Percentiles rank a stretch among this genome's conserved stretches.
These are phyloP conservation scores for Ceramica pisi DNA, from an alignment of 2,888 invertebrate genomes.

Conservation along the genomic window DNA sequence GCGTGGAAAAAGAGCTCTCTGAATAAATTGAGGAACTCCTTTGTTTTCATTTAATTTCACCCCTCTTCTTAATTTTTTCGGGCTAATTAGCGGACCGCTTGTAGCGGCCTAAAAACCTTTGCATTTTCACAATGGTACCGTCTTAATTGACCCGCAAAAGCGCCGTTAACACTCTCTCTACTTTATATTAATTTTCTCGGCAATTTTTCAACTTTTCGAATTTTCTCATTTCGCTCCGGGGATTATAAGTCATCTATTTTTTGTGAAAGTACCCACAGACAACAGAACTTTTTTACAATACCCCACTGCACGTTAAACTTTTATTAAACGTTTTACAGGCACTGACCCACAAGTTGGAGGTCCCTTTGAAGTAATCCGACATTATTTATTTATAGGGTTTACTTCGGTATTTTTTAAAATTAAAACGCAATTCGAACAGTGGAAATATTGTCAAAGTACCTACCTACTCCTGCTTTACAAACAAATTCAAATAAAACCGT, in stretches of 20 bases:
- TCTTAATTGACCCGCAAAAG: constrained; percentile 59
- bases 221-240: constrained; percentile 57
- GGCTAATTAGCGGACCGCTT: constrained; percentile 57
- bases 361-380: constrained; percentile 37
- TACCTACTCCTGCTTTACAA: neutral
- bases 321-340: constrained; percentile 64
- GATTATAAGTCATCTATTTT: constrained; percentile 62
- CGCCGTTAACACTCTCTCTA: constrained; percentile 54
- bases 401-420: constrained; percentile 3
- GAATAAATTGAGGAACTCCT: constrained; percentile 43
- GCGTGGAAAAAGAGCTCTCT: constrained; percentile 13
- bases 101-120: constrained; percentile 50
- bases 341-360: constrained; percentile 40
- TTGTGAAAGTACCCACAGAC: constrained; percentile 39
- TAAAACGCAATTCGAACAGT: neutral
- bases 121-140: constrained; percentile 52
- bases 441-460: neutral
- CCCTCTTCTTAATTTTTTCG: constrained; percentile 54
- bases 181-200: constrained; percentile 52
- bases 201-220: constrained; percentile 59
- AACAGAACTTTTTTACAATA: constrained; percentile 64
- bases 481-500: neutral
- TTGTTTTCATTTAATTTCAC: constrained; percentile 58
- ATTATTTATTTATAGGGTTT: constrained; percentile 40
- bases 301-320: constrained; percentile 59